phyloP scores from a whole-genome alignment of 1,140 invertebrate species.

The Drosophila ananassae region DNA sequence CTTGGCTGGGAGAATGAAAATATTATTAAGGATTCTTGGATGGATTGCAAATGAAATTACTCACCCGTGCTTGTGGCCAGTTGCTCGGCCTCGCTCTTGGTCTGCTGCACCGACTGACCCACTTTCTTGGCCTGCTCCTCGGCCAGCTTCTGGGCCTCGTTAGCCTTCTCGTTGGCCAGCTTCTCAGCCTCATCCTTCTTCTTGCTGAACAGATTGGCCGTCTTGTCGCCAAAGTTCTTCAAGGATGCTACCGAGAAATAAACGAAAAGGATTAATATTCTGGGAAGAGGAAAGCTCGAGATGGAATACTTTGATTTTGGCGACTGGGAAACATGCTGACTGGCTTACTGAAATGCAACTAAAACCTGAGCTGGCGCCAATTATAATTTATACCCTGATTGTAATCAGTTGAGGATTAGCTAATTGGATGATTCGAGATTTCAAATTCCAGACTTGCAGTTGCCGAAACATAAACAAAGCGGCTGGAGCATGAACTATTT shows the following conservation, averaged over 20 bases:
- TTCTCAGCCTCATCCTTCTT: slow-evolving; percentile 87
- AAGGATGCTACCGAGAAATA: slow-evolving; percentile 84
- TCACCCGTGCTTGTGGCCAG: slow-evolving; percentile 84
- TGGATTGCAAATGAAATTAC: not conserved
- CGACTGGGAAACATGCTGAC: slow-evolving; percentile 63
- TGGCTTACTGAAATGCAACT: slow-evolving; percentile 45
- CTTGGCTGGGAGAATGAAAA: slow-evolving; percentile 56
- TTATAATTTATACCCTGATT: slow-evolving; percentile 64
- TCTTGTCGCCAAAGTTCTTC: slow-evolving; percentile 87
- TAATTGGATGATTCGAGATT: slow-evolving; percentile 24
- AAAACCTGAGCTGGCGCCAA: slow-evolving; percentile 36
- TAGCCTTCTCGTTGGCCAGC: slow-evolving; percentile 85
- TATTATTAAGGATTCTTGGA: not conserved
- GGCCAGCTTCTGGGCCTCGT: slow-evolving; percentile 85
- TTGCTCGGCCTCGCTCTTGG: slow-evolving; percentile 85
- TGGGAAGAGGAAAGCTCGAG: not conserved
- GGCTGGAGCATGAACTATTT: slow-evolving; percentile 45
- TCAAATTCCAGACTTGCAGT: slow-evolving; percentile 56
- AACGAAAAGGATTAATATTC: not conserved
- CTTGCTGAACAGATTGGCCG: slow-evolving; percentile 86
- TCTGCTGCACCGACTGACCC: slow-evolving; percentile 85
- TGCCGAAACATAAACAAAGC: slow-evolving; percentile 70
- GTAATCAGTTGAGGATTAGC: slow-evolving; percentile 36
- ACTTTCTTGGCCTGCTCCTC: slow-evolving; percentile 87
- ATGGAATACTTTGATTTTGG: slow-evolving; percentile 45